These are phyloP conservation scores for Bombyx huttoni DNA, from an alignment of 2,888 invertebrate genomes.

Conservation along the genomic window DNA sequence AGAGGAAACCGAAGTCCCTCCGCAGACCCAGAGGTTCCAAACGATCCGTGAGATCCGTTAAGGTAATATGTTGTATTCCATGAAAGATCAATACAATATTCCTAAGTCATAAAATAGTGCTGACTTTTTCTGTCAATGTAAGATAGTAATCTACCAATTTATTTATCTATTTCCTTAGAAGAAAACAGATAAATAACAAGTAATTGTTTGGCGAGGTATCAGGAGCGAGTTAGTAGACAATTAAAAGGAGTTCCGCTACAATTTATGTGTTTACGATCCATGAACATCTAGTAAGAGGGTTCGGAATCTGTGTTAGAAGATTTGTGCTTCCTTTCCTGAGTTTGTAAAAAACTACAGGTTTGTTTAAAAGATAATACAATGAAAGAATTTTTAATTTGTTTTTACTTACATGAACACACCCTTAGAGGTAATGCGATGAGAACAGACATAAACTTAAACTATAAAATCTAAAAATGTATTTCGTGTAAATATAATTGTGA, in stretches of 20 bases:
- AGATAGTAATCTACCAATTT: not conserved
- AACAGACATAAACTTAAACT: no score
- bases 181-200: conserved; percentile 49
- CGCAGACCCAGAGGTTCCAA: no score
- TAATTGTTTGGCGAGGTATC: conserved; percentile 37
- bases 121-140: not conserved
- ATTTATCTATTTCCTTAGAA: not conserved
- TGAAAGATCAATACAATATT: no score
- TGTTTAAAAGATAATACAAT: no score
- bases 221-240: conserved; percentile 34
- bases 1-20: not conserved
- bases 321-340: not conserved
- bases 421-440: no score
- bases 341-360: not conserved
- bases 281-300: conserved; percentile 11
- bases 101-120: not conserved
- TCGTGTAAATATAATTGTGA: no score
- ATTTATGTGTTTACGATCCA: conserved; percentile 55
- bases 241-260: conserved; percentile 37
- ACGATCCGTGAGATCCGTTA: no score
- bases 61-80: no score
- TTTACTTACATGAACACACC: not conserved
- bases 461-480: no score
- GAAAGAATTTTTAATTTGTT: not conserved
- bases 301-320: not conserved